Base-by-base conservation (phyloP, 2,888 invertebrate genomes). In the Eupeodes latifasciatus region DNA sequence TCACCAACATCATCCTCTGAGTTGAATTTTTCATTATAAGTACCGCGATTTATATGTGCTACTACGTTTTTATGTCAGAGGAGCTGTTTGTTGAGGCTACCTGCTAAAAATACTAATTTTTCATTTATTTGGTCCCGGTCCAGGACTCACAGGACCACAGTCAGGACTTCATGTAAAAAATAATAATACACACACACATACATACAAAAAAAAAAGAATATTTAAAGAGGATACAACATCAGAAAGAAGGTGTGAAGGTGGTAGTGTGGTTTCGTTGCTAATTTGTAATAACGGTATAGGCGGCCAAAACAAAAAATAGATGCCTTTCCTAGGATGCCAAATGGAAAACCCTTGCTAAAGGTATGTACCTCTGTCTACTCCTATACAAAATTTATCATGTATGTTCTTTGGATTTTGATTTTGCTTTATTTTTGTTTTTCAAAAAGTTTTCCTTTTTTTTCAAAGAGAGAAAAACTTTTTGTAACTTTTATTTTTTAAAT, bases 321-420 rank as follows among this genome's bases (percentile, higher is more conserved):
- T 87, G 86, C 75, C 76, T 79, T 76, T 72, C 79, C 83, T 83
- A 83, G 83, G 75, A 87, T 87, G 86, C 86, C 59, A 64, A 80
- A 83, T 87, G 86, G 83, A 80, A 79, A 53, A 72, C 55, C 53
- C 72, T 66, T 66, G 75, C 83, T 87, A 69, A 79, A 83, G 86
- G 86, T 87, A 87, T 72, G 86, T 83, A 87, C 4, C 6, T 11
- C 4, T 16, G 44, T 2, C 34, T 27, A 5, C 62, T 27, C 5
- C 40, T 40, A 9, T 40, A 40, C 40, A 40, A 40, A 2, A 40
- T 7, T 40, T 6, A 40, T 40, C 11, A 2, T 44, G 10, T 9
- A 40, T 14, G 7, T 47, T 27, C 2, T 12, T 49, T 27, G 47
- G 4, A 4, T 19, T n/a, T 12, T n/a, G 9, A 44, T 12, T n/a